These are phyloP conservation scores for Spodoptera picta DNA, from an alignment of 2,888 invertebrate species.

Conservation along the genomic window DNA sequence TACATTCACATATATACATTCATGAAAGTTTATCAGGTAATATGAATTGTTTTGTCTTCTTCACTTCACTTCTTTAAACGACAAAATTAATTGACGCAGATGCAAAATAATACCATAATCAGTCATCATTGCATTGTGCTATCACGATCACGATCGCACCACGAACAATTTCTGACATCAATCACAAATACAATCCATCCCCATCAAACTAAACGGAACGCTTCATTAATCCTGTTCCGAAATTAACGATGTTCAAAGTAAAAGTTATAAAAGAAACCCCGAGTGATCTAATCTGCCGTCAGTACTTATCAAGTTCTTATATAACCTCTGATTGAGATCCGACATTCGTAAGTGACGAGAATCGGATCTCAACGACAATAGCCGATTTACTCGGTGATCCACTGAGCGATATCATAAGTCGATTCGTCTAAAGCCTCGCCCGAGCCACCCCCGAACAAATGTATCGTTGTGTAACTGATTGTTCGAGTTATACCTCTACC, in stretches of 20 bases:
- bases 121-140: too few species aligned
- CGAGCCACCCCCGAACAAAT: constrained; percentile 31
- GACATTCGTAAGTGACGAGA: constrained; percentile 55
- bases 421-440: constrained; percentile 39
- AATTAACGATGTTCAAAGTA: constrained; percentile 1
- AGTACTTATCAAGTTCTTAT: constrained; percentile 55
- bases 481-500: constrained; percentile 35
- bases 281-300: constrained; percentile 41
- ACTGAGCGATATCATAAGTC: constrained; percentile 55
- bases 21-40: too few species aligned
- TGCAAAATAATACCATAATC: too few species aligned
- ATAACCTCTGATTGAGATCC: constrained; percentile 59
- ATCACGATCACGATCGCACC: too few species aligned
- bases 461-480: constrained; percentile 42
- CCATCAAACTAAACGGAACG: neutral
- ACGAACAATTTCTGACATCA: too few species aligned
- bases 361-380: constrained; percentile 54
- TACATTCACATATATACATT: neutral
- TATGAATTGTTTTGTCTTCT: too few species aligned
- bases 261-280: constrained; percentile 23
- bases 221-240: too few species aligned
- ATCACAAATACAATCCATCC: neutral
- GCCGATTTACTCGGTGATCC: constrained; percentile 52
- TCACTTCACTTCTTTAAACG: too few species aligned
- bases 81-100: too few species aligned